A percentile compares a stretch with the other conserved stretches of the same genome.
Evolutionary conservation across 92 coral and sea anemone species (phyloP).

Genomic region (Porites rus): DNA sequence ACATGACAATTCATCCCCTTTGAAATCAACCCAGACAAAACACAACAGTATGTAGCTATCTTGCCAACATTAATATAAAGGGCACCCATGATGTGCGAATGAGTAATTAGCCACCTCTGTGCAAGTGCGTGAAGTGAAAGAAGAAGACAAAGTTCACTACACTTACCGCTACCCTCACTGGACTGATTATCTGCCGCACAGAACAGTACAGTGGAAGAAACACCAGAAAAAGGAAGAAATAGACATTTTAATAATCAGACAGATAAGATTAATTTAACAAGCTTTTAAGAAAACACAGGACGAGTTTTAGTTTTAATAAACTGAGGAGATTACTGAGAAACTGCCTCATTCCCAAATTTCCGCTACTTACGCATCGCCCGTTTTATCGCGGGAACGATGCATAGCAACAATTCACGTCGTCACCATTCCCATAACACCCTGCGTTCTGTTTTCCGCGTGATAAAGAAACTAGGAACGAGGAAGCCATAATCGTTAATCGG

Average conservation of each 20-base stretch:
- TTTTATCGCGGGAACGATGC: too few species aligned
- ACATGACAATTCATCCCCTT: too few species aligned
- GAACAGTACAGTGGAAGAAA: background rate
- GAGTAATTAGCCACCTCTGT: background rate
- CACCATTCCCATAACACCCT: too few species aligned
- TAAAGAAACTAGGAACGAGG: too few species aligned
- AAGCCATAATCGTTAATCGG: too few species aligned
- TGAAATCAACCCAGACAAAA: too few species aligned
- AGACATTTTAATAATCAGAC: background rate
- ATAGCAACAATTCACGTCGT: too few species aligned
- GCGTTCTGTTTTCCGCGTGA: too few species aligned
- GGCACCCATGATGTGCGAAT: background rate
- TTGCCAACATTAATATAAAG: too few species aligned
- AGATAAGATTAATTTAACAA: background rate
- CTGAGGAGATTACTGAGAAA: background rate
- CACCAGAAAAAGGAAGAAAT: background rate
- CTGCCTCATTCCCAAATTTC: background rate
- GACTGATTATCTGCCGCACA: constrained; percentile 22
- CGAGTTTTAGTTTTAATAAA: too few species aligned
- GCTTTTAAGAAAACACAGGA: background rate
- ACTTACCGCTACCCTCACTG: constrained; percentile 45
- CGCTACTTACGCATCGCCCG: too few species aligned
- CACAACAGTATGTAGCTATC: too few species aligned
- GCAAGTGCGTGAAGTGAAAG: background rate
- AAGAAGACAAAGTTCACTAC: background rate